Evolutionary conservation across 2,888 invertebrate genomes (phyloP).

Genomic region (Panzeria rudis): DNA sequence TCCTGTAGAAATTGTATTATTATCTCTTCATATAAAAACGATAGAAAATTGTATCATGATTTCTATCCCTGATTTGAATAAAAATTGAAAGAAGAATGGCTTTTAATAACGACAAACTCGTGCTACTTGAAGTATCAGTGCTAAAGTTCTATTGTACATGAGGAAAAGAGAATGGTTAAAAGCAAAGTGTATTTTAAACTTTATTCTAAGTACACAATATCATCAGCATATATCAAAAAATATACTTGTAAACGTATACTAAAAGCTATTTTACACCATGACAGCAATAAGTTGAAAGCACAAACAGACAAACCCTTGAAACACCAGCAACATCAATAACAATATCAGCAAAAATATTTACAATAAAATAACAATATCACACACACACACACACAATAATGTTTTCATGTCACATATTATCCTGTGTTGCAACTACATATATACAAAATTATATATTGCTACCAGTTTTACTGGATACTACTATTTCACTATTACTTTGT

Average conservation of each 20-base stretch:
- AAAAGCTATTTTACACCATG: slow-evolving; percentile 35
- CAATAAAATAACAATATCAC: slow-evolving; percentile 45
- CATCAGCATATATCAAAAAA: neutral
- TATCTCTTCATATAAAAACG: too few species aligned
- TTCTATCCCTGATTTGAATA: slow-evolving; percentile 18
- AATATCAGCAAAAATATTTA: slow-evolving; percentile 36
- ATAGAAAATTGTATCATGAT: too few species aligned
- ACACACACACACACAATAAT: slow-evolving; percentile 7
- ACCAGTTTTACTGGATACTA: neutral
- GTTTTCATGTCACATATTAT: slow-evolving; percentile 7
- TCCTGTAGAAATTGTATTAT: too few species aligned
- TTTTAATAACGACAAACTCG: slow-evolving; percentile 51
- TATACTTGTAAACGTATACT: neutral
- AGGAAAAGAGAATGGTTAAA: slow-evolving; percentile 11
- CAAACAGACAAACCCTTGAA: slow-evolving; percentile 31
- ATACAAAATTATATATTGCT: slow-evolving; percentile 16
- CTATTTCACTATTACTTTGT: neutral
- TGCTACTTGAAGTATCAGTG: slow-evolving; percentile 11
- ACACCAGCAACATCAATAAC: slow-evolving; percentile 1
- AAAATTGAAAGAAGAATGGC: slow-evolving; percentile 61
- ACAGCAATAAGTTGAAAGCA: slow-evolving; percentile 44
- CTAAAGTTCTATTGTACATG: neutral
- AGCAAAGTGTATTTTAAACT: slow-evolving; percentile 45
- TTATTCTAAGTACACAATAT: slow-evolving; percentile 15
- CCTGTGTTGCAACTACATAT: slow-evolving; percentile 1